Conservation (phyloP, 30 jellyfish, hydroid and myxozoan species). For the Aurelia aurita complex sp. Pacific region DNA sequence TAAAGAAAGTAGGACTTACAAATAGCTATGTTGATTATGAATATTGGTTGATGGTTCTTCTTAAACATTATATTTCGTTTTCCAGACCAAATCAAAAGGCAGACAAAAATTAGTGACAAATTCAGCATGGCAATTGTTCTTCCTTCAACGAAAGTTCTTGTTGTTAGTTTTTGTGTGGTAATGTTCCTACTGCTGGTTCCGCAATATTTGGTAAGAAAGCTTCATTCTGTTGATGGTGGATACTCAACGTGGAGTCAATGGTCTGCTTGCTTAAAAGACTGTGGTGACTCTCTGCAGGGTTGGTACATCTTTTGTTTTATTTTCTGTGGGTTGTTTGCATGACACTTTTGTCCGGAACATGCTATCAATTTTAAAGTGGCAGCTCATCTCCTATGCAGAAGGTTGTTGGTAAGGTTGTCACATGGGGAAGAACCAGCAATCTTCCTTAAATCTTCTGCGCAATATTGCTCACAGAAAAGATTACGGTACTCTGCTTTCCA, state of each 20-base stretch:
- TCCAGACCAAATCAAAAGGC: background rate
- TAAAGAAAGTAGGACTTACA: too few species aligned
- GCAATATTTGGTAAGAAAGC: constrained; percentile 20
- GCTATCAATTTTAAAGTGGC: too few species aligned
- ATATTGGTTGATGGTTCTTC: too few species aligned
- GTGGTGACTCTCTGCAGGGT: constrained; percentile 47
- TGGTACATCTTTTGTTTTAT: background rate
- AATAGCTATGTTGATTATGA: too few species aligned
- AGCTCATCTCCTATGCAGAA: too few species aligned
- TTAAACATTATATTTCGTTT: background rate
- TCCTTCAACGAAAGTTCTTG: constrained; percentile 13
- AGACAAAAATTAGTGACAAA: background rate
- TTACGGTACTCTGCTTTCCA: too few species aligned
- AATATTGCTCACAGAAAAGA: too few species aligned
- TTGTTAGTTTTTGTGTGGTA: background rate
- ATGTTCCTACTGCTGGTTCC: constrained; percentile 23
- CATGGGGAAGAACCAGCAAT: too few species aligned
- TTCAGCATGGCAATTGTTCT: constrained; percentile 32
- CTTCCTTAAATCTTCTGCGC: too few species aligned
- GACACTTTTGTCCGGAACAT: too few species aligned
- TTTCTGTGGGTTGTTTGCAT: too few species aligned
- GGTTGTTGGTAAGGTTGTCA: too few species aligned
- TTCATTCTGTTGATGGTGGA: constrained; percentile 76
- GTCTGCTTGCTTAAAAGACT: constrained; percentile 50
- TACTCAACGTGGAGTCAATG: constrained; percentile 71